Evolutionary conservation across 2,888 invertebrate species (phyloP).

Genomic region (Tanytarsus gracilentus): DNA sequence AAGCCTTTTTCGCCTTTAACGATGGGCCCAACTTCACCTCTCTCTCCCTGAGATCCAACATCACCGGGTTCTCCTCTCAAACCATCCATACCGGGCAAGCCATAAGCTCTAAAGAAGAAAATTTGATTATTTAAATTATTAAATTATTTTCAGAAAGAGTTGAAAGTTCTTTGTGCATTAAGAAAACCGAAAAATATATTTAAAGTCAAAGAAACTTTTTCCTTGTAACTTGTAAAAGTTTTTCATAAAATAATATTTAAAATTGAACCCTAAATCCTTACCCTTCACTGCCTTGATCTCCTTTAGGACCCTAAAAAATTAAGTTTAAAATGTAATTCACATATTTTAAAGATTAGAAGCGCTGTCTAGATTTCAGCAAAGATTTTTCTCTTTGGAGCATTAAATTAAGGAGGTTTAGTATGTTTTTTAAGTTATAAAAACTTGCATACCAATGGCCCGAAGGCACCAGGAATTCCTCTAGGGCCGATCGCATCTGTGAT

Average conservation of each 20-base stretch:
- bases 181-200: too few species aligned
- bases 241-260: too few species aligned
- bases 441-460: slow-evolving; percentile 47
- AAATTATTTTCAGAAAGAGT: background rate
- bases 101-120: slow-evolving; percentile 42
- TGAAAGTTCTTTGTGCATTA: too few species aligned
- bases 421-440: slow-evolving; percentile 34
- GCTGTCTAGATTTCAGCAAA: too few species aligned
- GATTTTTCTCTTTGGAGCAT: slow-evolving; percentile 49
- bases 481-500: slow-evolving; percentile 65
- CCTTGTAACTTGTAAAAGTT: too few species aligned
- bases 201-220: too few species aligned
- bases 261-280: too few species aligned
- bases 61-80: slow-evolving; percentile 39
- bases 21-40: slow-evolving; percentile 51
- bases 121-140: background rate
- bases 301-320: slow-evolving; percentile 50
- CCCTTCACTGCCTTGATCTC: slow-evolving; percentile 33
- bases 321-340: too few species aligned
- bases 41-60: slow-evolving; percentile 42
- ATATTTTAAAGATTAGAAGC: too few species aligned
- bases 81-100: slow-evolving; percentile 49
- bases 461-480: slow-evolving; percentile 57
- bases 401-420: slow-evolving; percentile 38
- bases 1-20: slow-evolving; percentile 74